Conservation (phyloP, 2,888 invertebrate species). For the Leptinotarsa rubiginosa region DNA sequence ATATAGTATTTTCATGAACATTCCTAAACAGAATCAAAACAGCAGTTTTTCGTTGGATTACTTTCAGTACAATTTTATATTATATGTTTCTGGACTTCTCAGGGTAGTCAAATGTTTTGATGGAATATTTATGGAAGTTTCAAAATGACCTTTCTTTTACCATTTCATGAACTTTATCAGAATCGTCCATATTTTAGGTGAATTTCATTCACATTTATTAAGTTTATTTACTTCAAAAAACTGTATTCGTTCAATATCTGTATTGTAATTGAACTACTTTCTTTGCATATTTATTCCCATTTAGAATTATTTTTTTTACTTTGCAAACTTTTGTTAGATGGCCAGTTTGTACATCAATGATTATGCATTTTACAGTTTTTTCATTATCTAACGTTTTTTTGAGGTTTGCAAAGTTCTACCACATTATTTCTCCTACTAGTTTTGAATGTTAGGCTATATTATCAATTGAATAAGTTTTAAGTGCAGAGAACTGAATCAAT, state of each 20-base stretch:
- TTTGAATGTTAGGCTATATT: neutral
- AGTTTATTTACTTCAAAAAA: too few species aligned
- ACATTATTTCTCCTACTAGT: too few species aligned
- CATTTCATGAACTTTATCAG: too few species aligned
- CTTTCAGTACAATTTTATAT: too few species aligned
- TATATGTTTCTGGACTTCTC: too few species aligned
- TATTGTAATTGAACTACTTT: neutral
- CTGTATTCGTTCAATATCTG: neutral
- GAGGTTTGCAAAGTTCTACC: neutral
- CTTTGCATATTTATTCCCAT: neutral
- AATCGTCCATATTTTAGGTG: too few species aligned
- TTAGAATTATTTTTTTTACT: constrained; percentile 1
- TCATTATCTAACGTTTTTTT: neutral
- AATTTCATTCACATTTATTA: too few species aligned
- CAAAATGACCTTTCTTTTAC: too few species aligned
- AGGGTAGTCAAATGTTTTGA: too few species aligned
- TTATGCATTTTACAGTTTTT: neutral
- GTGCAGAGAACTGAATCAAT: constrained; percentile 4
- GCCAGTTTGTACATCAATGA: neutral
- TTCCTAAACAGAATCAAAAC: neutral
- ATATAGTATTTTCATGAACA: neutral
- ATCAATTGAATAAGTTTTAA: neutral
- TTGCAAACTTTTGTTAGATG: neutral
- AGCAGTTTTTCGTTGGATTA: neutral
- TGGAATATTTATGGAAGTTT: too few species aligned